Evolutionary conservation across 2,797 vertebrate genomes (phyloP).

Genomic region (Ceryle rudis): DNA sequence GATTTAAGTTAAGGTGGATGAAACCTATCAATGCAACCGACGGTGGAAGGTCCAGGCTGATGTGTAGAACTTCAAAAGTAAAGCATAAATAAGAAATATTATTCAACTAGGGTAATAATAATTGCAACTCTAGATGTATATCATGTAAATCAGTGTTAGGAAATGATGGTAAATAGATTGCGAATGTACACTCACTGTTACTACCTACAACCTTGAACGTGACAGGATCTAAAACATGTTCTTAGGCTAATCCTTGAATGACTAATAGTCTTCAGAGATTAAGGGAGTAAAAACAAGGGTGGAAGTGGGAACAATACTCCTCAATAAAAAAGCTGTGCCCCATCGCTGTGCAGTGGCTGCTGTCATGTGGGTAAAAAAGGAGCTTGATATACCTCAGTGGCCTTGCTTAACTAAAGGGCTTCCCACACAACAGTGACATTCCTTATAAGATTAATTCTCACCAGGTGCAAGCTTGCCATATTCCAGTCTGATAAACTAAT

Average conservation of each 20-base stretch:
- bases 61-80: not conserved
- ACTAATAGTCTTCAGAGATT: not conserved
- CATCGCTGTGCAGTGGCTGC: not conserved
- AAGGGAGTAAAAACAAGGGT: not conserved
- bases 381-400: not conserved
- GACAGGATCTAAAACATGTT: not conserved
- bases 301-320: not conserved
- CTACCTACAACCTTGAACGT: not conserved
- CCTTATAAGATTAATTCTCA: not conserved
- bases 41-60: not conserved
- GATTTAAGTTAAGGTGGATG: not conserved
- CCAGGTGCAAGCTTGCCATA: not conserved
- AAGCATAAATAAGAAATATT: not conserved
- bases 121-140: not conserved
- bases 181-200: not conserved
- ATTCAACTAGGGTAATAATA: not conserved
- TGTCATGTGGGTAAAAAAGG: not conserved
- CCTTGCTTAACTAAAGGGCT: not conserved
- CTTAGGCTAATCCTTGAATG: rapidly evolving
- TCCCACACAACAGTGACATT: not conserved
- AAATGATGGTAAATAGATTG: not conserved
- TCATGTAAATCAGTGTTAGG: not conserved
- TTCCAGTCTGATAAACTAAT: not conserved
- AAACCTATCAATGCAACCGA: not conserved
- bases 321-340: not conserved